A percentile compares a stretch with the other conserved stretches of the same genome.
These are phyloP conservation scores for Zosterops lateralis DNA, from an alignment of 2,113 vertebrate species.

Conservation along the genomic window DNA sequence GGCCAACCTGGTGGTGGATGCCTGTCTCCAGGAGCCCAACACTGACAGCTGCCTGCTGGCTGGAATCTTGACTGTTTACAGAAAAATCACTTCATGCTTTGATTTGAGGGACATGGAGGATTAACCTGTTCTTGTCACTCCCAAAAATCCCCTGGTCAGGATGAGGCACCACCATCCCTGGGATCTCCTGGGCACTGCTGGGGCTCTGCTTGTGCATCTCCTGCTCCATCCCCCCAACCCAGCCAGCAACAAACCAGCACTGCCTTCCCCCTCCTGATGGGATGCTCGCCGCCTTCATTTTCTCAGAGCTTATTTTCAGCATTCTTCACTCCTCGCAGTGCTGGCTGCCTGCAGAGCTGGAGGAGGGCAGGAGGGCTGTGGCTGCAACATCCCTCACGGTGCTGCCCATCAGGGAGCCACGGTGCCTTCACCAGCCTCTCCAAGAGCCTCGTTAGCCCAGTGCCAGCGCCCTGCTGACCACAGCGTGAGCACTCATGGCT, in stretches of 20 bases:
- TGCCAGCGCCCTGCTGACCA: neutral
- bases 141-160: neutral
- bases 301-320: neutral
- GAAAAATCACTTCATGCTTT: neutral
- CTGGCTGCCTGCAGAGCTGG: neutral
- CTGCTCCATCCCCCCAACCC: neutral
- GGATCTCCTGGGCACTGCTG: neutral
- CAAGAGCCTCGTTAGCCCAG: neutral
- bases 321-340: accelerated
- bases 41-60: neutral
- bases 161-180: accelerated
- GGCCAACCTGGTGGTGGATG: neutral
- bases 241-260: neutral
- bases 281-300: neutral
- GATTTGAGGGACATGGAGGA: neutral
- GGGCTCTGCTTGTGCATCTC: neutral
- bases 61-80: neutral
- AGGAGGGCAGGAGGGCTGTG: neutral
- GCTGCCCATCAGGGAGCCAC: neutral
- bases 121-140: neutral
- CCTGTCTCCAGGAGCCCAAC: accelerated
- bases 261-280: neutral
- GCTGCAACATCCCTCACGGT: accelerated
- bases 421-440: accelerated
- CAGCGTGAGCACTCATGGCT: accelerated